Percentiles rank a stretch among this genome's conserved stretches.
These are phyloP conservation scores for Lasioglossum figueresi DNA, from an alignment of 2,888 invertebrate species.

Conservation along the genomic window DNA sequence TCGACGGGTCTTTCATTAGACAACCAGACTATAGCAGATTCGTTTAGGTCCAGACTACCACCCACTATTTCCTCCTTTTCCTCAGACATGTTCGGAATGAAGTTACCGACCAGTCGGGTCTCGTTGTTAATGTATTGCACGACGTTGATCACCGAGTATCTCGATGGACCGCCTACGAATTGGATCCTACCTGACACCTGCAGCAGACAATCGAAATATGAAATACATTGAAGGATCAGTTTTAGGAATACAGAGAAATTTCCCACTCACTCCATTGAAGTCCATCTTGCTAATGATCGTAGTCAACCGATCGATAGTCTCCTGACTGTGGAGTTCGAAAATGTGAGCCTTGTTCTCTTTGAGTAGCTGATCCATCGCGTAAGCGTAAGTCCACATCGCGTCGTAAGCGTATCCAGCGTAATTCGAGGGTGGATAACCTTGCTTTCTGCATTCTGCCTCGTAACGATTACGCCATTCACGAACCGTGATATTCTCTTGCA, in stretches of 20 bases:
- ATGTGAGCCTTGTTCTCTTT: constrained; percentile 86
- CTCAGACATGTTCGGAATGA: constrained; percentile 85
- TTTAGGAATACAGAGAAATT: neutral
- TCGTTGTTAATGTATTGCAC: constrained; percentile 86
- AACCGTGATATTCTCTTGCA: constrained; percentile 88
- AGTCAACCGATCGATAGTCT: constrained; percentile 86
- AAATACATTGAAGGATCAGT: neutral
- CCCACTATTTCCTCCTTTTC: constrained; percentile 84
- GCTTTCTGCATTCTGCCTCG: constrained; percentile 71
- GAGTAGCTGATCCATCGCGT: constrained; percentile 88
- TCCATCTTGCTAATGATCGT: constrained; percentile 88
- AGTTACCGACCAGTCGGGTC: constrained; percentile 86
- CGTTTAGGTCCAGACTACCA: constrained; percentile 85
- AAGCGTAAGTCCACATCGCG: constrained; percentile 92
- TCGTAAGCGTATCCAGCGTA: constrained; percentile 93
- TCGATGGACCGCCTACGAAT: constrained; percentile 89
- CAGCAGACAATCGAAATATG: neutral
- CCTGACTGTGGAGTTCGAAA: constrained; percentile 85
- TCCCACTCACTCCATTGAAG: constrained; percentile 87
- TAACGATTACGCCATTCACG: constrained; percentile 87
- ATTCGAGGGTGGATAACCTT: constrained; percentile 84
- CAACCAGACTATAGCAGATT: constrained; percentile 87
- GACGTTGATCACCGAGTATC: constrained; percentile 87
- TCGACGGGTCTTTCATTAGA: constrained; percentile 88
- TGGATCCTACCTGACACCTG: constrained; percentile 88